Evolutionary conservation across 2,797 vertebrate species (phyloP).

Genomic region (Momotus momota): DNA sequence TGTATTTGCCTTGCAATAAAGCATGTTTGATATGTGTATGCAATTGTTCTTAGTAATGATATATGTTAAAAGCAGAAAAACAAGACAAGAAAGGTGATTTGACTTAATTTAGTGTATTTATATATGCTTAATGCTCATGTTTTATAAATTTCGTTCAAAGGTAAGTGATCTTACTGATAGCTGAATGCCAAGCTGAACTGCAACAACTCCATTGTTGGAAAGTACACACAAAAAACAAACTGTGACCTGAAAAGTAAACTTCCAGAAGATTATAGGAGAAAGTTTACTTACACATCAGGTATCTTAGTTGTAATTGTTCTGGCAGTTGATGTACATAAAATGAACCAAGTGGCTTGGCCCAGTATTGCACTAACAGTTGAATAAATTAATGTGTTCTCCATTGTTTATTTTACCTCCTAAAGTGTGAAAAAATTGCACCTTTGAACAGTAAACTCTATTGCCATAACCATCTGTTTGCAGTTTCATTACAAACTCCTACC

Average conservation of each 20-base stretch:
- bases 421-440: conserved; percentile 67
- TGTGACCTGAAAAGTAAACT: conserved; percentile 66
- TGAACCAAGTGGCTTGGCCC: conserved; percentile 65
- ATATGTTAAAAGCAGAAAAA: conserved; percentile 3
- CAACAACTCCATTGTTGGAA: conserved; percentile 51
- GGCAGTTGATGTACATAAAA: conserved; percentile 64
- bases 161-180: conserved; percentile 32
- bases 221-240: conserved; percentile 62
- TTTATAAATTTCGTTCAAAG: conserved; percentile 58
- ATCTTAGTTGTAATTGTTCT: conserved; percentile 61
- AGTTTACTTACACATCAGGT: conserved; percentile 64
- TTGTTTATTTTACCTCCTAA: conserved; percentile 79
- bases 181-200: conserved; percentile 47
- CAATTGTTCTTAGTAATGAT: neutral
- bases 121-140: neutral
- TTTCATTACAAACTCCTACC: conserved; percentile 72
- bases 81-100: neutral
- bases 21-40: neutral
- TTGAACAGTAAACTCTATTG: conserved; percentile 58
- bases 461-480: conserved; percentile 66
- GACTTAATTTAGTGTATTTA: conserved; percentile 36
- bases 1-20: neutral
- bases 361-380: conserved; percentile 67
- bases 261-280: conserved; percentile 49
- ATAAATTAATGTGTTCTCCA: conserved; percentile 60